phyloP scores from a whole-genome alignment of 2,888 invertebrate genomes.

The Cryptocephalus moraei region DNA sequence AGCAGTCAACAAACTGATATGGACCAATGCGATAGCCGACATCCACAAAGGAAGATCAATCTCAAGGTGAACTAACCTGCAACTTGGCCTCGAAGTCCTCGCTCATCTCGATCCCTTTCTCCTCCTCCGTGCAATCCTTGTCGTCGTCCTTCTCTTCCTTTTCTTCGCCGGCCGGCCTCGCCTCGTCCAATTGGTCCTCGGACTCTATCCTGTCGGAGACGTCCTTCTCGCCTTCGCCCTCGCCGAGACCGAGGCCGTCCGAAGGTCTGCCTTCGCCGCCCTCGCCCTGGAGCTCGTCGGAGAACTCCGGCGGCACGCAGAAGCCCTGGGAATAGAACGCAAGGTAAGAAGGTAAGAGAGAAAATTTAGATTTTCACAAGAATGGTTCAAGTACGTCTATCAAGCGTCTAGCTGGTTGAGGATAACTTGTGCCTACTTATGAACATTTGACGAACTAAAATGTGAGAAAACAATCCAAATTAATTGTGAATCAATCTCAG shows the following conservation, averaged over 20 bases:
- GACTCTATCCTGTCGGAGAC: constrained; percentile 83
- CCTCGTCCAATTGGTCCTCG: constrained; percentile 91
- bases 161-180: constrained; percentile 70
- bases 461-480: too few species aligned
- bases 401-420: too few species aligned
- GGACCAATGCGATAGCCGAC: too few species aligned
- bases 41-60: too few species aligned
- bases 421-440: too few species aligned
- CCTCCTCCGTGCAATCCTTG: constrained; percentile 75
- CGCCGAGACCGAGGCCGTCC: constrained; percentile 81
- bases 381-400: too few species aligned
- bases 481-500: too few species aligned
- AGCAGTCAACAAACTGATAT: too few species aligned
- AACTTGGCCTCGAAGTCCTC: constrained; percentile 89
- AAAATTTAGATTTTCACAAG: too few species aligned
- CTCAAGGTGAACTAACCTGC: constrained; percentile 46
- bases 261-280: constrained; percentile 36
- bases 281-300: constrained; percentile 55
- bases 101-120: constrained; percentile 90
- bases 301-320: constrained; percentile 80
- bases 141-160: constrained; percentile 54
- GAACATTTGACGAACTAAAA: too few species aligned
- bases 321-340: constrained; percentile 59
- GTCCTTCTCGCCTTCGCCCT: constrained; percentile 89
- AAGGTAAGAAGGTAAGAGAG: too few species aligned